Evolutionary conservation across 2,113 vertebrate genomes (phyloP), one percentile per base, ranked within the genome.

Genomic region (Paratilapia polleni): DNA sequence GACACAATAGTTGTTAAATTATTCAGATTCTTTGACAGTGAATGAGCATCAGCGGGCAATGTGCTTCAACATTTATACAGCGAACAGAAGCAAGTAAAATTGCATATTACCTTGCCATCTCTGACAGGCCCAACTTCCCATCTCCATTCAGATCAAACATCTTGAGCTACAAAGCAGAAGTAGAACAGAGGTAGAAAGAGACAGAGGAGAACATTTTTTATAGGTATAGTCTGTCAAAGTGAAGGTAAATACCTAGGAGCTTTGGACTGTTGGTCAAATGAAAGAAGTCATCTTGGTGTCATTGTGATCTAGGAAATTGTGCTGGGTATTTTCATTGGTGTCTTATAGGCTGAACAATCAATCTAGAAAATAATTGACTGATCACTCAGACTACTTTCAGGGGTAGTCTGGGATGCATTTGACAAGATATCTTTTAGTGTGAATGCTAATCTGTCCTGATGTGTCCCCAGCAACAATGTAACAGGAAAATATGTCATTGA

Each of bases 101-200:
- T 76, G 78, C 62, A 81, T 47, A 70, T 92, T 95, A 99, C 98
- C 98, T 97, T 49, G 85, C 85, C 85, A 87, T 87, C 95, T 99
- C 98, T 0, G 98, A 99, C 86, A 99, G 97, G 58, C 98, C 97
- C 92, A 99, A 89, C 91, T 99, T 99, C 80, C 98, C 98, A 8
- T 99, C 98, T 6, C 98, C 97, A 0, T 99, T 99, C 94, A 97
- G 94, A 95, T 99, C 98, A 60, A 99, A 99, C 97, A 99, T 99
- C 83, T 95, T 96, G 68, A 99, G 97, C 98, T 99, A 94, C 85
- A 80, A 89, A 87, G 87, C 19, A 19, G 31, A 52, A 83, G 47
- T 15, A 82, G 63, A 82, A 52, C 79, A 82, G 75, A 88, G 63
- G 73, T 9, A 57, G 41, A 49, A 64, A 75, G 57, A 36, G 31